Evolutionary conservation across 2,888 invertebrate species (phyloP), one percentile per base, ranked within the genome.

Genomic region (Ariolimax columbianus): DNA sequence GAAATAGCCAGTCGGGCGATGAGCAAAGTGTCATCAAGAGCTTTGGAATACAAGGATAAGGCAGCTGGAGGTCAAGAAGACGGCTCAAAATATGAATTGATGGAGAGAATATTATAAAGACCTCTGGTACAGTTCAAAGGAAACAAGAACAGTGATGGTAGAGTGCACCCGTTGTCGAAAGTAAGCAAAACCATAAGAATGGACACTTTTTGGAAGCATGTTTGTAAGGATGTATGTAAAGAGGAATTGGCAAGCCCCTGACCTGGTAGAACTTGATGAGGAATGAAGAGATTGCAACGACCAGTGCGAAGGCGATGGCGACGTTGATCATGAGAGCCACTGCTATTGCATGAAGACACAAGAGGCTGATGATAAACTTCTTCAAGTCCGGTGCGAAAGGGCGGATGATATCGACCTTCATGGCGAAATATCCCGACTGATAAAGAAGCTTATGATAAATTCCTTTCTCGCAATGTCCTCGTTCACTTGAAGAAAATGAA

Each of bases 261-360:
- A 83, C 83, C 78, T 78, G 47, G 38, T 83, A 83, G 51, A 72
- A 36, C 68, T 77, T 77, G 51, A 83, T 59, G 1, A 83, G 19
- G 26, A n/a, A 40, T 26, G 78, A 70, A n/a, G 78, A 51, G 40
- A 78, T 38, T 30, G 72, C 38, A 14, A 78, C 70, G 1, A 72
- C 70, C 72, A 78, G 33, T 1, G 83, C 77, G 11, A 83, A 70
- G 14, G 78, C 83, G 17, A 83, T 68, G 0, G 47, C 38, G 0
- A 78, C 40, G 78, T 83, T 83, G 68, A 77, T 30, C 47, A 83
- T 55, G 33, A 78, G 77, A 30, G 83, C 77, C 0, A 78, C 30
- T 1, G 70, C 83, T 33, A 83, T 68, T 36, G 51, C 47, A 59
- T 70, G 36, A 55, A 83, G 55, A 38, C 83, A 78, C 0, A 70